These are phyloP conservation scores for Lepidocyrtinus sp. DNA, from an alignment of 2,888 invertebrate genomes.

Conservation along the genomic window DNA sequence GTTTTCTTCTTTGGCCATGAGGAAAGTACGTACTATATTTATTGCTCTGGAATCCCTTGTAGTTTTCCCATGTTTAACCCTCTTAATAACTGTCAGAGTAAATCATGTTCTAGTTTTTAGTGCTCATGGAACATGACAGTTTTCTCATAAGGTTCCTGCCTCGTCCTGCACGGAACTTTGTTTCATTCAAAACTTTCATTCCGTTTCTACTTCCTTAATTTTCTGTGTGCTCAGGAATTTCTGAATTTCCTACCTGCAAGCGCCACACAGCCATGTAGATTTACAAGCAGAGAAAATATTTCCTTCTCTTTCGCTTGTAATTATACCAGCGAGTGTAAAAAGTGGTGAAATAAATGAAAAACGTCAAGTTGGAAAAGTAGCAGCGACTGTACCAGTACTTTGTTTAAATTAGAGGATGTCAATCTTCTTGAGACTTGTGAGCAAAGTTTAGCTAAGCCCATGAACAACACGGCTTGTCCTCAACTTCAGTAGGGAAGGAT, in stretches of 20 bases:
- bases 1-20: too few relatives aligned
- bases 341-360: too few relatives aligned
- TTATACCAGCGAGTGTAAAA: too few relatives aligned
- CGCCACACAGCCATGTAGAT: background rate
- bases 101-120: conserved; percentile 43
- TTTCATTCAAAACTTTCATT: background rate
- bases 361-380: too few relatives aligned
- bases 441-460: too few relatives aligned
- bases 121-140: conserved; percentile 47
- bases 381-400: too few relatives aligned
- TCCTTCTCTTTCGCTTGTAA: too few relatives aligned
- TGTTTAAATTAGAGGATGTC: too few relatives aligned
- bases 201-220: background rate
- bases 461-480: too few relatives aligned
- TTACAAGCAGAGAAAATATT: too few relatives aligned
- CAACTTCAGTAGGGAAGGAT: too few relatives aligned
- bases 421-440: too few relatives aligned
- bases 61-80: conserved; percentile 26
- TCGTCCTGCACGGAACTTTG: background rate
- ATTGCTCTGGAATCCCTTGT: background rate
- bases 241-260: conserved; percentile 1
- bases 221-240: background rate
- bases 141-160: conserved; percentile 35
- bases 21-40: background rate
- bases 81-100: conserved; percentile 61